Evolutionary conservation across 2,797 vertebrate species (phyloP).

Genomic region (Anas capensis): DNA sequence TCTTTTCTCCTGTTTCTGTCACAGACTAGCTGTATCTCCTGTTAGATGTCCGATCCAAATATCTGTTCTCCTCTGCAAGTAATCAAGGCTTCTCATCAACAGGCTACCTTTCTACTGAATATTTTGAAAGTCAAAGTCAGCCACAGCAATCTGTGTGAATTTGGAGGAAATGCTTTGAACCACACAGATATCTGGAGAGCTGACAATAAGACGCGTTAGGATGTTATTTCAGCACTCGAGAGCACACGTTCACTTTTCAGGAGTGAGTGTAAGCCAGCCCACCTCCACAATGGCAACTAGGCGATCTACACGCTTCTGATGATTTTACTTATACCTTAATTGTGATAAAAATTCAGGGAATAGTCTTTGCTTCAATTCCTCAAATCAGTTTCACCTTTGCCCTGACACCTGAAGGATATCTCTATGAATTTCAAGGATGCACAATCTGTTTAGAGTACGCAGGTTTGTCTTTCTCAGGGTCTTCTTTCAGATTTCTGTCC

Average conservation of each 20-base stretch:
- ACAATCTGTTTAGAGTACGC: background rate
- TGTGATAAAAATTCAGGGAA: background rate
- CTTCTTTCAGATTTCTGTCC: background rate
- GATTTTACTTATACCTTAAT: background rate
- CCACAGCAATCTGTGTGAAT: conserved; percentile 35
- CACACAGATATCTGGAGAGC: conserved; percentile 12
- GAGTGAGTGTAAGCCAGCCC: background rate
- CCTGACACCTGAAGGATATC: background rate
- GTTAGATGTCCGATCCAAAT: background rate
- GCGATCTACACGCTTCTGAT: background rate
- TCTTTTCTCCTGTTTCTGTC: background rate
- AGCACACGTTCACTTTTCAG: background rate
- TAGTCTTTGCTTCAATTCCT: background rate
- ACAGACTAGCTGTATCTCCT: background rate
- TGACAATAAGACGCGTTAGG: conserved; percentile 42
- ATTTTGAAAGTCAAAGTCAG: background rate
- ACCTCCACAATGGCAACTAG: background rate
- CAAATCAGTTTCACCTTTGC: background rate
- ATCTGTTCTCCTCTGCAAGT: background rate
- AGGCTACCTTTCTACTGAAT: conserved; percentile 20
- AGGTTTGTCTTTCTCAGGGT: background rate
- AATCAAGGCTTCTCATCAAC: background rate
- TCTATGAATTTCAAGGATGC: background rate
- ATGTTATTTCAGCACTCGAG: background rate
- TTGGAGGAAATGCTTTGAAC: conserved; percentile 23